A percentile compares a stretch with the other conserved stretches of the same genome.
Conservation (phyloP, 2,113 vertebrate species). For the Passer domesticus region DNA sequence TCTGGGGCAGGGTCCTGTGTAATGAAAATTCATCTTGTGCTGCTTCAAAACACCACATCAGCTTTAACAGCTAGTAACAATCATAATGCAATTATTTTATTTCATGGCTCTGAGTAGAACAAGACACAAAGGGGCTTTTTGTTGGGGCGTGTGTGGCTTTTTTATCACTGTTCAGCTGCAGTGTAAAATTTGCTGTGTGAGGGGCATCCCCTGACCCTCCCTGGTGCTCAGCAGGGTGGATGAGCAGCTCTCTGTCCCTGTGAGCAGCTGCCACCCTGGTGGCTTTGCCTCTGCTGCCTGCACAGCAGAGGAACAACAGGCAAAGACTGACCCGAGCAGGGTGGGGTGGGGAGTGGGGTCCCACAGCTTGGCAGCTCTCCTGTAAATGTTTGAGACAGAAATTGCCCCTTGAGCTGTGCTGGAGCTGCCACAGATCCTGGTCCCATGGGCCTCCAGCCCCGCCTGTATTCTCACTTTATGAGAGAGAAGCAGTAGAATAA, state of each 20-base stretch:
- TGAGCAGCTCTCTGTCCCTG: background rate
- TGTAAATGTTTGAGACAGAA: background rate
- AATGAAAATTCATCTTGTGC: background rate
- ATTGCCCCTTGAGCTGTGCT: background rate
- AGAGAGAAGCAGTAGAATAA: background rate
- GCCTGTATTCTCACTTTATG: background rate
- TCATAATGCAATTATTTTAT: background rate
- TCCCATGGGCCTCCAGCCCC: background rate
- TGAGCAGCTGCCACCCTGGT: background rate
- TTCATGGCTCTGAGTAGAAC: background rate
- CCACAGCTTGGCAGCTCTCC: background rate
- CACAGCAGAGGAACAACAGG: rapidly evolving
- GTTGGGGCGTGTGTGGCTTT: background rate
- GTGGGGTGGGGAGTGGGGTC: background rate
- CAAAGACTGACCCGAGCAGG: rapidly evolving
- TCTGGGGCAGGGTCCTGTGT: background rate
- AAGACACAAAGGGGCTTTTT: background rate
- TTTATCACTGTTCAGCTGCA: background rate
- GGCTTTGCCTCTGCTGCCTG: background rate
- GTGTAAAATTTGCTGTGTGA: background rate
- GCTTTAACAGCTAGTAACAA: background rate
- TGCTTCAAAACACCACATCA: background rate
- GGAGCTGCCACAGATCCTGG: background rate
- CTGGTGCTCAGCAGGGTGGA: background rate
- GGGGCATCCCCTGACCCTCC: background rate